Base-by-base conservation (phyloP, 2,113 vertebrate genomes). In the Ailuropoda melanoleuca region DNA sequence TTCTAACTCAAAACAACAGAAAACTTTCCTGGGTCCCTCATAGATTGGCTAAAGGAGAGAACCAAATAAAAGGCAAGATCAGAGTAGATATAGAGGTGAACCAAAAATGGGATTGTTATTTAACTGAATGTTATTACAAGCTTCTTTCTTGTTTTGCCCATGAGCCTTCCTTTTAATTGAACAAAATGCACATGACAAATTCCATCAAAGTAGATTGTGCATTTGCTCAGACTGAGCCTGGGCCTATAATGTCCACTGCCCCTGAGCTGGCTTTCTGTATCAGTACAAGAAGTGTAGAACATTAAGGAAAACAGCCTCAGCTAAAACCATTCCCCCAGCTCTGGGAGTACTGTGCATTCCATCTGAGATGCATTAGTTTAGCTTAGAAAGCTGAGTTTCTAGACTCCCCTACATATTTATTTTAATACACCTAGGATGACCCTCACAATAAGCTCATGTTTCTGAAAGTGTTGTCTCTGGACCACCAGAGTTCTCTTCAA, bases 1-100 rank as follows among this genome's bases (percentile, higher is more conserved):
- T 88, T 85, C 72, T 93, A 88, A 92, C 77, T 88, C 5, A 77
- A 93, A 81, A 50, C n/a, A 74, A 21, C 3, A 85, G 34, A 56
- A 18, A 64, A 1, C 3, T 77, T 95, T 39, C 24, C n/a, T 72
- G 34, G 9, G 6, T 46, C 15, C 72, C 0, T 80, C 14, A 70
- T 19, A 72, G 18, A 77, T 1, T 62, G 14, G 7, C 6, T 75
- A 17, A 83, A 91, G 18, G n/a, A 83, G 9, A 50, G 18, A 17
- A 9, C 4, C n/a, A 29, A 55, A 75, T 43, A 29, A 68, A 91
- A 96, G 4, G 5, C 31, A 55, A 83, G 64, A 58, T 21, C 34
- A 66, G 31, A 87, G 48, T 80, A 88, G 9, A 62, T 81, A 53
- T 1, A 48, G 12, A 64, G 7, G 4, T 37, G 3, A 75, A 84